Conservation (phyloP, 2,888 invertebrate species). For the Perizoma affinitatum region DNA sequence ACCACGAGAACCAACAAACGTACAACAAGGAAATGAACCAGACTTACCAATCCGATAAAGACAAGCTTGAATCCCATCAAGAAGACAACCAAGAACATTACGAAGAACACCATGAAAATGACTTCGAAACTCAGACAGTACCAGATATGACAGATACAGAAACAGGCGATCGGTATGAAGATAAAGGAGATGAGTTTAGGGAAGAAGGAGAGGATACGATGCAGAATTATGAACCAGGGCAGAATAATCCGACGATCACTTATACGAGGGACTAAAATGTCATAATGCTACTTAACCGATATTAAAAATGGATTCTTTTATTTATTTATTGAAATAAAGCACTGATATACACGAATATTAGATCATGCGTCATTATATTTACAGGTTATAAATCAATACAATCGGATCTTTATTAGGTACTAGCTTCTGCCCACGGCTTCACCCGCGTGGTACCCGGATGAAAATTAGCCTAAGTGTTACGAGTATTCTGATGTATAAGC, state of each 20-base stretch:
- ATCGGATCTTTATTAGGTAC: too few species aligned
- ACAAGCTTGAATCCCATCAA: constrained; percentile 43
- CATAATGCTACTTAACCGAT: not conserved
- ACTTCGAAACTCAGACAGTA: constrained; percentile 12
- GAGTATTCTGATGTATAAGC: too few species aligned
- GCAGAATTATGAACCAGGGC: constrained; percentile 44
- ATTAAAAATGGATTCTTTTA: too few species aligned
- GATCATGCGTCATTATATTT: too few species aligned
- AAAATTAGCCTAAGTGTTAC: too few species aligned
- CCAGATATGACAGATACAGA: constrained; percentile 31
- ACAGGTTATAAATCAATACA: too few species aligned
- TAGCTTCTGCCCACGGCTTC: too few species aligned
- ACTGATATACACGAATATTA: too few species aligned
- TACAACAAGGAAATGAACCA: constrained; percentile 47
- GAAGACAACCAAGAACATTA: constrained; percentile 46
- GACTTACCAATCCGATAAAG: constrained; percentile 45
- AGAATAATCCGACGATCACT: constrained; percentile 45
- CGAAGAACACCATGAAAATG: constrained; percentile 28
- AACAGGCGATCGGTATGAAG: constrained; percentile 46
- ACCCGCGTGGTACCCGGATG: too few species aligned
- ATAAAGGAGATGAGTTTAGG: constrained; percentile 43
- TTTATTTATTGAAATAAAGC: too few species aligned
- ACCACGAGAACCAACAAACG: constrained; percentile 43
- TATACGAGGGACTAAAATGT: constrained; percentile 40
- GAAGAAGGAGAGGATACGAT: constrained; percentile 43